Base-by-base conservation (phyloP, 2,113 vertebrate genomes). In the Embiotoca jacksoni region DNA sequence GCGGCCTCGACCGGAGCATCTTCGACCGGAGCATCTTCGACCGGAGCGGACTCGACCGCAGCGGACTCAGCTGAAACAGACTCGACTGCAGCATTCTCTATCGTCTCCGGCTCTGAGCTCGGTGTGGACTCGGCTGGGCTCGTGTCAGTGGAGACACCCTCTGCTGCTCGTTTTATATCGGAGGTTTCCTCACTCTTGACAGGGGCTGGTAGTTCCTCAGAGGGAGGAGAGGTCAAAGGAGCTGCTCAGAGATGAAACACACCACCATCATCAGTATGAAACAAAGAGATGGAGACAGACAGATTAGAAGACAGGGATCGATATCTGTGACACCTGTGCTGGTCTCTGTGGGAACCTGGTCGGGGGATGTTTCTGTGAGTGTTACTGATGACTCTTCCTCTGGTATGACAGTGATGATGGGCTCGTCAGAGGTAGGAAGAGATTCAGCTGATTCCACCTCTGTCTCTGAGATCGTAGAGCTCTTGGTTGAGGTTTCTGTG, bases 291-390 rank as follows among this genome's bases (percentile, higher is more conserved):
- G 3, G 33, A 73, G 44, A 80, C 61, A 16, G 57, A 78, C 47
- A 62, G 16, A 37, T n/a, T 30, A 49, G 23, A 37, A 35, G 58
- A 75, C 63, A 37, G 60, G 56, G 62, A 85, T 81, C 73, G 13
- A 76, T 59, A 80, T 75, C 67, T 39, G 4, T 61, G 33, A 61
- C 79, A 93, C 90, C 91, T 83, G 82, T 49, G 65, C 13, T 35
- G 32, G 65, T 68, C 66, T 91, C 90, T 75, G 82, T 16, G 0
- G 77, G 49, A 66, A 70, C 46, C 58, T 74, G 79, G 36, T 72
- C 54, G 7, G 83, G 60, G 59, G 77, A 75, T 33, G 47, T 70
- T 57, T 81, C 82, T 65, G 57, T 13, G 3, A 36, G 55, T 41
- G 84, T 58, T 78, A 69, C 11, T 36, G 87, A 77, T 41, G 88